Base-by-base conservation (phyloP, 64 coral and sea anemone genomes). In the Pachyseris speciosa region DNA sequence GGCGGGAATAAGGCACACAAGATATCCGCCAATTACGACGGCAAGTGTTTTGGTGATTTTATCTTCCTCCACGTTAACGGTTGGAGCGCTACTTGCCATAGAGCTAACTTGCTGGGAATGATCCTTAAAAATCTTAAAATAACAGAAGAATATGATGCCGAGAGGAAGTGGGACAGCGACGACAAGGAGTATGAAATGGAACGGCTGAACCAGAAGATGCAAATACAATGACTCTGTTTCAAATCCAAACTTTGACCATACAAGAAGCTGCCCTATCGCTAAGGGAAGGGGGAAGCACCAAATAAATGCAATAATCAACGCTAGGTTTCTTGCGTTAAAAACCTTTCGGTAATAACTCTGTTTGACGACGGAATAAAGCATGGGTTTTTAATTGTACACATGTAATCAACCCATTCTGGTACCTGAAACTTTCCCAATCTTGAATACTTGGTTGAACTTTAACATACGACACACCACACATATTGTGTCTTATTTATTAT, bases 201-300 rank as follows among this genome's bases (percentile, higher is more conserved):
- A 8, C 75, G 75, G 33, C 94, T 91, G 72, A 95, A n/a, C 32
- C 78, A 83, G 28, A 83, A 92, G 12, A 92, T 43, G 20, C 89
- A 92, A 20, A 88, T 50, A 0, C 89, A 89, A 22, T 92, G n/a
- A 87, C 1, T 68, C 80, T 0, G 65, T 20, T 75, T 95, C 83
- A 68, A 95, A 95, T 26, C 83, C 84, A 58, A 78, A 95, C 6
- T 78, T 68, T 31, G 94, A 95, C 89, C 94, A 95, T 1, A 89
- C 94, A 36, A 92, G 36, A 37, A 95, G 41, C 13, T 83, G 89
- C 16, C 89, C 74, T 1, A 95, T 73, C 15, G 94, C 94, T 47
- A 95, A 81, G 5, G 72, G 64, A 9, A 95, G 83, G 12, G 94
- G 89, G 12, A 95, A 59, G 39, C 86, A 83, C 94, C 94, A 95